These are phyloP conservation scores for Caenorhabditis auriculariae DNA, from an alignment of 2,888 invertebrate species.

Conservation along the genomic window DNA sequence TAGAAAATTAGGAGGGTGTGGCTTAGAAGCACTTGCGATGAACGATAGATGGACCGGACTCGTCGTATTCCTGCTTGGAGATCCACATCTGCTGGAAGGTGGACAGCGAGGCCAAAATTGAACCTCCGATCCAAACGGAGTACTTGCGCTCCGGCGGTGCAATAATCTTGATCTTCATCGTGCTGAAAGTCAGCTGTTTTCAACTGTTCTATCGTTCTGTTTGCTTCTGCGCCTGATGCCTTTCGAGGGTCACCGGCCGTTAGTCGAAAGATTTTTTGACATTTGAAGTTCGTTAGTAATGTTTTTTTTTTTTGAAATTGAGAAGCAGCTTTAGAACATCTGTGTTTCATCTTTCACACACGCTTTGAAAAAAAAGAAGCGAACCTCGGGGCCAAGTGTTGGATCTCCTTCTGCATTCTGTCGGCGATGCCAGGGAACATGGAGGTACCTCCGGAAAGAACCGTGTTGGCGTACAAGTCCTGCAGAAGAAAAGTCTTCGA, in stretches of 20 bases:
- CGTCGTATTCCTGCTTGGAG: constrained; percentile 66
- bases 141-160: constrained; percentile 84
- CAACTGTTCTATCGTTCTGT: neutral
- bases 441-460: constrained; percentile 69
- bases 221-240: neutral
- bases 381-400: constrained; percentile 35
- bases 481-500: too few relatives aligned
- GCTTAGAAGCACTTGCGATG: constrained; percentile 55
- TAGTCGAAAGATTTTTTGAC: neutral
- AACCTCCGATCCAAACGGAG: constrained; percentile 97
- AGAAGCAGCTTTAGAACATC: too few relatives aligned
- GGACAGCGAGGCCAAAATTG: constrained; percentile 86
- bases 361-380: neutral
- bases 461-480: constrained; percentile 78
- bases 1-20: neutral
- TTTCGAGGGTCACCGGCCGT: neutral
- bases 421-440: constrained; percentile 97
- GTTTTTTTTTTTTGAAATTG: too few relatives aligned
- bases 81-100: constrained; percentile 89
- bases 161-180: constrained; percentile 70
- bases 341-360: neutral
- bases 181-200: constrained; percentile 17
- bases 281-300: neutral
- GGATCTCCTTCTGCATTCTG: constrained; percentile 87
- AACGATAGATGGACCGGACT: constrained; percentile 53